A percentile compares a stretch with the other conserved stretches of the same genome.
Conservation (phyloP, 2,797 vertebrate species). For the Anabas testudineus region DNA sequence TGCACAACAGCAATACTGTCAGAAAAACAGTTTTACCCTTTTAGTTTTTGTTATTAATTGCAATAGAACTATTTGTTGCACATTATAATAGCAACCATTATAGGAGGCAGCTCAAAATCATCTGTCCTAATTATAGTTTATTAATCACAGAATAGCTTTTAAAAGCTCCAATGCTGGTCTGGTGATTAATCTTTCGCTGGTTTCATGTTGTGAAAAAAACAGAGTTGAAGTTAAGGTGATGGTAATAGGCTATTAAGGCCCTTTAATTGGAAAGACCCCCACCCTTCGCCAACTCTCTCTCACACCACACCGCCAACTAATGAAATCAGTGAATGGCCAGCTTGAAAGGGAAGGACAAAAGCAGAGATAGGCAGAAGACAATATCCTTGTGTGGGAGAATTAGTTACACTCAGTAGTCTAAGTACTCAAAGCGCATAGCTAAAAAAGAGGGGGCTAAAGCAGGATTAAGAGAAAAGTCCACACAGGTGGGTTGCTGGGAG, state of each 20-base stretch:
- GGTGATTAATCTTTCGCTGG: conserved; percentile 53
- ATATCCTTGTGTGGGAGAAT: conserved; percentile 88
- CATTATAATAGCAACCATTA: not conserved
- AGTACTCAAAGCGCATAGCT: conserved; percentile 82
- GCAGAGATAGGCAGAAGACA: conserved; percentile 81
- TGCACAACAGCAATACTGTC: not conserved
- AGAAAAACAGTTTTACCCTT: not conserved
- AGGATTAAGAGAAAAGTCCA: conserved; percentile 86
- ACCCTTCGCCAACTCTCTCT: conserved; percentile 38
- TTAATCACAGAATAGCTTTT: conserved; percentile 44
- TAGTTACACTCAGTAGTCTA: conserved; percentile 88
- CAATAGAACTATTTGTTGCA: not conserved
- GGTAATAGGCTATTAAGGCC: conserved; percentile 82
- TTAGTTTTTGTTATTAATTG: not conserved
- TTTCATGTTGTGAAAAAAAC: conserved; percentile 65
- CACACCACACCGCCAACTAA: conserved; percentile 76
- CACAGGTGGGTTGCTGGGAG: conserved; percentile 82
- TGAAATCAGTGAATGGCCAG: conserved; percentile 80
- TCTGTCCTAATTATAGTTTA: conserved; percentile 48
- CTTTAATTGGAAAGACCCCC: conserved; percentile 73
- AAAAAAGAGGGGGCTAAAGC: conserved; percentile 43
- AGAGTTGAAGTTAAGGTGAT: conserved; percentile 74
- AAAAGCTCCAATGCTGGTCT: conserved; percentile 40
- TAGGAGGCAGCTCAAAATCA: conserved; percentile 19
- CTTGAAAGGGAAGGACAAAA: conserved; percentile 82